Conservation (phyloP, 2,113 vertebrate genomes). For the Semicossyphus pulcher region DNA sequence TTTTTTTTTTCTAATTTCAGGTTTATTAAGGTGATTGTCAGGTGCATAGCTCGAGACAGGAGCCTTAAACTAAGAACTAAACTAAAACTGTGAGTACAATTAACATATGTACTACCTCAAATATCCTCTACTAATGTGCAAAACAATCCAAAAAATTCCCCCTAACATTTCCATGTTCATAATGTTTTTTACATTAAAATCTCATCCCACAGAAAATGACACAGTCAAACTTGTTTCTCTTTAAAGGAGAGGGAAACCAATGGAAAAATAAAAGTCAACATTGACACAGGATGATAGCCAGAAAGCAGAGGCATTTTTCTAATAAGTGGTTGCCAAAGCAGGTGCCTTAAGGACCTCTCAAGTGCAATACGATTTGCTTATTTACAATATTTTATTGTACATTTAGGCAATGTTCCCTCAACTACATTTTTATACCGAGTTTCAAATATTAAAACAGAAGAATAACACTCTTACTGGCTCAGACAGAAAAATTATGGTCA, state of each 20-base stretch:
- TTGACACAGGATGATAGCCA: neutral
- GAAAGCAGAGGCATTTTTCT: neutral
- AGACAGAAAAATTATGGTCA: neutral
- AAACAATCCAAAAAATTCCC: neutral
- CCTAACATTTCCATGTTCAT: neutral
- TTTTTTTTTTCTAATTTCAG: neutral
- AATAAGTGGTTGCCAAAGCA: neutral
- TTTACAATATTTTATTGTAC: too few relatives aligned
- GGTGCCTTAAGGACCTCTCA: neutral
- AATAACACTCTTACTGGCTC: neutral
- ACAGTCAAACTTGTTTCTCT: constrained; percentile 3
- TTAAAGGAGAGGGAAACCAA: neutral
- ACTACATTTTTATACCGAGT: neutral
- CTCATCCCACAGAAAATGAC: neutral
- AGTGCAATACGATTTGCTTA: too few relatives aligned
- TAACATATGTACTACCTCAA: neutral
- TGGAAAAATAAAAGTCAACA: constrained; percentile 19
- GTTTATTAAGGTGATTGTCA: constrained; percentile 51
- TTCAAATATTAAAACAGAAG: constrained; percentile 3
- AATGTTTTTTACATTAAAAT: constrained; percentile 25
- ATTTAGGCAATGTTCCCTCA: neutral
- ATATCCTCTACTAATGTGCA: neutral
- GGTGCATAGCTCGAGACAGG: constrained; percentile 29
- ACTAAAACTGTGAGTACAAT: neutral
- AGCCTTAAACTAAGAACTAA: constrained; percentile 4